Evolutionary conservation across 2,113 vertebrate genomes (phyloP).

Genomic region (Pantherophis guttatus): DNA sequence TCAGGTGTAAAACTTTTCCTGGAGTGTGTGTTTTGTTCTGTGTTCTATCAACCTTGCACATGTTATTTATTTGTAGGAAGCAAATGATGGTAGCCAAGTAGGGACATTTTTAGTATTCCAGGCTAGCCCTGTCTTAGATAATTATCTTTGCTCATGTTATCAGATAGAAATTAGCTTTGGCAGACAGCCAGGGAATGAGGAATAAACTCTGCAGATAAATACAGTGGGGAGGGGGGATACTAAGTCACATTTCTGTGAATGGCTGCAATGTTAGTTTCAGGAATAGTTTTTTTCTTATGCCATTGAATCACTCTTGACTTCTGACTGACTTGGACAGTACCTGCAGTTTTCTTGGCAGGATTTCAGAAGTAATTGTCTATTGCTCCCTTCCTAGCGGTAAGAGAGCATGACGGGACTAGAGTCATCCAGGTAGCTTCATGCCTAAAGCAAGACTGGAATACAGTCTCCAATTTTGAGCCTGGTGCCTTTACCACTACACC

Average conservation of each 20-base stretch:
- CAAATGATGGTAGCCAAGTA: not conserved
- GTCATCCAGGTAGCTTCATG: not conserved
- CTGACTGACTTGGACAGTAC: not conserved
- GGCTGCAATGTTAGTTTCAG: not conserved
- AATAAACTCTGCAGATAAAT: not conserved
- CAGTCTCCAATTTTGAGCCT: not conserved
- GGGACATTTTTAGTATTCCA: not conserved
- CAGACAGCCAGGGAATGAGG: not conserved
- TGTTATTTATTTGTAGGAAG: not conserved
- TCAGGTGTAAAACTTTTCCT: not conserved
- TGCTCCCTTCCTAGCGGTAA: not conserved
- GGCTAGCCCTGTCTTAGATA: not conserved
- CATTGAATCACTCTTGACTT: not conserved
- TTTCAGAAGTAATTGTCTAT: not conserved
- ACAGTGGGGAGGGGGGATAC: not conserved
- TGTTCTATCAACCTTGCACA: not conserved
- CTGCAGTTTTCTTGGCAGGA: not conserved
- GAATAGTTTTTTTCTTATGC: not conserved
- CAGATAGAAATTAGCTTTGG: not conserved
- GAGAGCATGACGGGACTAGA: not conserved
- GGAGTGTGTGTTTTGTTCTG: not conserved
- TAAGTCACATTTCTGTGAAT: not conserved
- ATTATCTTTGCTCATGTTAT: not conserved
- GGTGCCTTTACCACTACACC: not conserved
- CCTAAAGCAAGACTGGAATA: not conserved